These are phyloP conservation scores for Philantomba maxwellii DNA, from an alignment of 2,113 vertebrate species.

Conservation along the genomic window DNA sequence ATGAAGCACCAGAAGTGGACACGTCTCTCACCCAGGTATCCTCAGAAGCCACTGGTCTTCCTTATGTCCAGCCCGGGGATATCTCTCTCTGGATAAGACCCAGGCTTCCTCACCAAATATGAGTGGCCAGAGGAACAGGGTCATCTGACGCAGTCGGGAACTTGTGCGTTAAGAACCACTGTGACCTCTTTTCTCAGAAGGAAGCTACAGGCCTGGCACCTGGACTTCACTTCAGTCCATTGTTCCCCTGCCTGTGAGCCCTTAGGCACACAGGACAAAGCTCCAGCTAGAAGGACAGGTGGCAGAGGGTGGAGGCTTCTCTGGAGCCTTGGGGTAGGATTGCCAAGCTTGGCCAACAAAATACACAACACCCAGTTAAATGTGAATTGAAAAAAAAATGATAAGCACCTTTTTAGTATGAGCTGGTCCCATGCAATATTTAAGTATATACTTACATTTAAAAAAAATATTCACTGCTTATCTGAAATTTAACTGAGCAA, in stretches of 20 bases:
- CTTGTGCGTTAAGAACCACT: background rate
- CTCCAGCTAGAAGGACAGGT: background rate
- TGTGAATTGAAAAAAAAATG: background rate
- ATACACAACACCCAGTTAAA: background rate
- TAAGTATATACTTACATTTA: background rate
- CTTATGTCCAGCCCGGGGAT: background rate
- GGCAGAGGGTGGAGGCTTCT: background rate
- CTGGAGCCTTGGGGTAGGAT: background rate
- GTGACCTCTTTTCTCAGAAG: background rate
- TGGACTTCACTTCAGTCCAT: background rate
- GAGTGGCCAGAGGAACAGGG: background rate
- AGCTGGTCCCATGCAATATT: background rate
- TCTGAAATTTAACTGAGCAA: background rate
- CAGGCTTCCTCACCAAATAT: background rate
- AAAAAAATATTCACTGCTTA: background rate
- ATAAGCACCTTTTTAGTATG: background rate
- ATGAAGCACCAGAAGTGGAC: background rate
- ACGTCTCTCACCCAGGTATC: background rate
- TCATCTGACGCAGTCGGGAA: background rate
- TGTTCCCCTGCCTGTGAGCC: background rate
- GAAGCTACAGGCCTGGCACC: background rate
- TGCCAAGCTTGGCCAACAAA: background rate
- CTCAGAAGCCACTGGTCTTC: background rate
- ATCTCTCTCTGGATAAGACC: background rate
- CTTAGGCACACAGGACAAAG: background rate